Evolutionary conservation across 2,797 vertebrate species (phyloP).

Genomic region (Rousettus madagascariensis): DNA sequence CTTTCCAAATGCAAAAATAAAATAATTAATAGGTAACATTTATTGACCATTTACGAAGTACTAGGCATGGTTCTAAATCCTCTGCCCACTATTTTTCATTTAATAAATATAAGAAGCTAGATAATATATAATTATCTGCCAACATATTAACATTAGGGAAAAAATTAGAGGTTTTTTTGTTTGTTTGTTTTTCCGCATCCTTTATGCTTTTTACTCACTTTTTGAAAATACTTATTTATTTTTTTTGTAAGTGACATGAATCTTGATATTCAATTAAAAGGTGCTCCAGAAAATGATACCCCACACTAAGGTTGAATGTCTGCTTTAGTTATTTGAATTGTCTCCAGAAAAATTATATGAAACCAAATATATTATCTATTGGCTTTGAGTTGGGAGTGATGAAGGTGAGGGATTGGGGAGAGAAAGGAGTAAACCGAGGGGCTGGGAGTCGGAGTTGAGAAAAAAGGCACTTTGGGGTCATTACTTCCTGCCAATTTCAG

Average conservation of each 20-base stretch:
- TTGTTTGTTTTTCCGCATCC: neutral
- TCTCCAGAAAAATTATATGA: constrained; percentile 47
- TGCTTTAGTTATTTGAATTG: constrained; percentile 62
- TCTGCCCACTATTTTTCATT: constrained; percentile 14
- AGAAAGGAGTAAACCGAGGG: neutral
- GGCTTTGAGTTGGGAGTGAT: neutral
- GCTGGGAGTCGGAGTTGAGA: neutral
- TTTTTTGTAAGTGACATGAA: constrained; percentile 31
- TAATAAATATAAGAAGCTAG: neutral
- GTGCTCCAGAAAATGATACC: constrained; percentile 29
- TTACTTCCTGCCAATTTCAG: constrained; percentile 77
- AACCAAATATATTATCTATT: constrained; percentile 58
- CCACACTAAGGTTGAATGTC: constrained; percentile 35
- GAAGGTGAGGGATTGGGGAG: neutral
- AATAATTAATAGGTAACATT: neutral
- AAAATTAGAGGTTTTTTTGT: constrained; percentile 22
- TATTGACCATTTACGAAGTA: neutral
- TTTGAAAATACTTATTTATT: accelerated
- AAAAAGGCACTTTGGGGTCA: constrained; percentile 48
- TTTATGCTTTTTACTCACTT: neutral
- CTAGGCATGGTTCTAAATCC: neutral
- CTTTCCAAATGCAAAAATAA: neutral
- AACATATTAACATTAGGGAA: neutral
- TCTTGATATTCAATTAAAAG: constrained; percentile 72
- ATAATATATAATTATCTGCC: neutral